phyloP scores from a whole-genome alignment of 2,113 vertebrate genomes.

The Columba livia region DNA sequence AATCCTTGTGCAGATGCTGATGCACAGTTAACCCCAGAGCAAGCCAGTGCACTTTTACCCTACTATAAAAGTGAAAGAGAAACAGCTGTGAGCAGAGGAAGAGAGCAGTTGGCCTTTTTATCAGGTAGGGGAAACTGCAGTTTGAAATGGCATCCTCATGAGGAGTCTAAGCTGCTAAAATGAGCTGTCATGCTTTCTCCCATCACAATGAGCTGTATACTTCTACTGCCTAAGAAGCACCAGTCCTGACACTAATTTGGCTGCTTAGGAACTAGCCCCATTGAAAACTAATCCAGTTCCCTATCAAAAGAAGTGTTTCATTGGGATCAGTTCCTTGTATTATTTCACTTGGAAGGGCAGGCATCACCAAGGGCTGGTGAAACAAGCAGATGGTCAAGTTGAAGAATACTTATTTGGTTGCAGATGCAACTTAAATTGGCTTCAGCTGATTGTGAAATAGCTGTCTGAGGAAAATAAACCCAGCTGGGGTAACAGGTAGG shows the following conservation, averaged over 20 bases:
- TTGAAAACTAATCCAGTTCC: neutral
- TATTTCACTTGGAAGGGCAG: neutral
- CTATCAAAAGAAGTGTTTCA: neutral
- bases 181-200: neutral
- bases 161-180: neutral
- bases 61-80: neutral
- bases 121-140: neutral
- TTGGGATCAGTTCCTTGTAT: neutral
- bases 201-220: neutral
- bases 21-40: neutral
- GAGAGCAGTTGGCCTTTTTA: neutral
- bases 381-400: neutral
- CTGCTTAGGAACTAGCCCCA: neutral
- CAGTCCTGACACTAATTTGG: neutral
- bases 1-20: neutral
- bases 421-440: neutral
- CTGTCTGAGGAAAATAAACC: neutral
- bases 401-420: neutral
- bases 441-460: neutral
- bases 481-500: neutral
- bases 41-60: neutral
- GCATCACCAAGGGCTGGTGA: neutral
- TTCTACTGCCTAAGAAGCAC: slow-evolving; percentile 9
- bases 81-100: neutral
- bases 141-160: neutral